Base-by-base conservation (phyloP, 2,888 invertebrate species). In the Agrochola circellaris region DNA sequence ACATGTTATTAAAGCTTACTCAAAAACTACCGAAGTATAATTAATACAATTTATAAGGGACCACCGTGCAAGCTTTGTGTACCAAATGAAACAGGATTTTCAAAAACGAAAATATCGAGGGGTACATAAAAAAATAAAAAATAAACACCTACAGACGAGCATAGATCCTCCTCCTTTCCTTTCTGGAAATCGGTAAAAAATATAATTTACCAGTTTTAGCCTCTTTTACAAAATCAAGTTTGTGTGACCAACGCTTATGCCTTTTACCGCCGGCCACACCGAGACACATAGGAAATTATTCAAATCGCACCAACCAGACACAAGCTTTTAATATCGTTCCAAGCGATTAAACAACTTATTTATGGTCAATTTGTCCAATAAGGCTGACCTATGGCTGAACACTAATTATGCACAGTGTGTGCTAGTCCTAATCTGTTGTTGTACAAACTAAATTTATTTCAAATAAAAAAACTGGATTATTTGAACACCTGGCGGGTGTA, bases 281-380 rank as follows among this genome's bases (percentile, higher is more conserved):
- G 45, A 67, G 79, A 81, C 56, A 83, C 81, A 87, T 85, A 88
- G 86, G 86, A 89, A 91, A 90, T 90, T 89, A 90, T 92, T 91
- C 80, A 87, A 86, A 89, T 82, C 75, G 23, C 71, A 71, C 77
- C 61, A 77, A 70, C 77, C 66, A 68, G 66, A 82, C 69, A 65
- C 61, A 79, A 77, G 83, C 77, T 81, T 83, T 77, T 83, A 82
- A 77, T 81, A 86, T 84, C 76, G 58, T 77, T 81, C 54, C 66
- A 66, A 79, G 70, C 77, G 79, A 87, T 85, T 88, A 79, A 83
- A 74, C 75, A 62, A 79, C 61, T 79, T 80, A 79, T 87, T 87
- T 87, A 88, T 67, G 75, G 54, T 75, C 79, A 75, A 87, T 85
- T 87, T 87, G 78, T 81, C 70, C 56, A 66, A 85, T 85, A 77